Evolutionary conservation across 1,140 invertebrate species (phyloP).

Genomic region (Temnothorax longispinosus): DNA sequence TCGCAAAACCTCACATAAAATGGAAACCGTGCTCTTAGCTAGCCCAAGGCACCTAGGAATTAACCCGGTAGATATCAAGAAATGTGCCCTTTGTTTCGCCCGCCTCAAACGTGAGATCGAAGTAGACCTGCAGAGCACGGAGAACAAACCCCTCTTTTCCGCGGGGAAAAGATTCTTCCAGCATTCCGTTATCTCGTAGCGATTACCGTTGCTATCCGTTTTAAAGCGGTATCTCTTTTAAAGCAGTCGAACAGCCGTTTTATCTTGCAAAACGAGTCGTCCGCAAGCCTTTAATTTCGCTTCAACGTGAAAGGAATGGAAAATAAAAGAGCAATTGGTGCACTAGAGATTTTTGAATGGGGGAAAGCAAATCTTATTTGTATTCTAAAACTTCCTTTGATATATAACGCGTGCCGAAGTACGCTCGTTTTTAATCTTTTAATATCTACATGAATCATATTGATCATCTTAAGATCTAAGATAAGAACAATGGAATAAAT

Average conservation of each 20-base stretch:
- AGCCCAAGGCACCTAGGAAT: slow-evolving; percentile 41
- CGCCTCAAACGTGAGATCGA: slow-evolving; percentile 23
- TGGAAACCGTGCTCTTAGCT: slow-evolving; percentile 36
- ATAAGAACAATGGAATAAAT: no score
- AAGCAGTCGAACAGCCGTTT: background rate
- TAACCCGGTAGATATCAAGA: slow-evolving; percentile 47
- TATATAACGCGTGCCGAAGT: background rate
- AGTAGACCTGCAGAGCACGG: background rate
- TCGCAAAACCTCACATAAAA: slow-evolving; percentile 28
- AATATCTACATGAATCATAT: background rate
- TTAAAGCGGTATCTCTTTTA: slow-evolving; percentile 47
- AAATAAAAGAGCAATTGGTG: slow-evolving; percentile 17
- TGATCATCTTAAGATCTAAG: background rate
- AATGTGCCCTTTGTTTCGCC: slow-evolving; percentile 39
- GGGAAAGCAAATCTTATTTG: background rate
- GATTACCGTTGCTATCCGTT: slow-evolving; percentile 38
- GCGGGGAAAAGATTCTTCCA: slow-evolving; percentile 34
- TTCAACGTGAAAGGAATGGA: slow-evolving; percentile 7
- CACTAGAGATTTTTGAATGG: background rate
- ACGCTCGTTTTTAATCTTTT: background rate
- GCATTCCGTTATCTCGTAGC: slow-evolving; percentile 36
- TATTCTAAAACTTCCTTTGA: background rate
- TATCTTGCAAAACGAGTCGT: slow-evolving; percentile 15
- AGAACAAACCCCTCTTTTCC: slow-evolving; percentile 42
- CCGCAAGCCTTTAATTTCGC: slow-evolving; percentile 35